A percentile compares a stretch with the other conserved stretches of the same genome.
phyloP scores from a whole-genome alignment of 2,888 invertebrate species.

The Calameuta idolon region DNA sequence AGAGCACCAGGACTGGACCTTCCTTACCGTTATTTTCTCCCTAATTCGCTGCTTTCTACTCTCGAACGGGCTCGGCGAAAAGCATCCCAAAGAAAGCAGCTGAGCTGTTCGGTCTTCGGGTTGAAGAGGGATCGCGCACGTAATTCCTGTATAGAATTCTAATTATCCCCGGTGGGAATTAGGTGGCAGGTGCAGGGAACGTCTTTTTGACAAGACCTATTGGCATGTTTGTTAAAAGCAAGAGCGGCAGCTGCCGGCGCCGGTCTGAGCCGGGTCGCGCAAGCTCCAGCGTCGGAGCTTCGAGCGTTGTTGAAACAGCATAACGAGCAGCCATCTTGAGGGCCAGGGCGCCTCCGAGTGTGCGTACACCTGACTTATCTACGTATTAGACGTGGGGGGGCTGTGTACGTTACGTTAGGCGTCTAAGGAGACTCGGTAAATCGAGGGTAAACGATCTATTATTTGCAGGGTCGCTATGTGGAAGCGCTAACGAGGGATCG shows the following conservation, averaged over 20 bases:
- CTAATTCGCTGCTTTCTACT: not conserved
- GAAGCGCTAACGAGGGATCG: constrained; percentile 43
- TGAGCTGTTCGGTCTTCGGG: not conserved
- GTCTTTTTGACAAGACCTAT: not conserved
- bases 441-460: constrained; percentile 48
- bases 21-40: not conserved
- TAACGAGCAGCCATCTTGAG: not conserved
- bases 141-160: not conserved
- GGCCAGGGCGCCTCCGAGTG: not conserved
- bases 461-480: constrained; percentile 39
- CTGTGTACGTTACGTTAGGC: not conserved
- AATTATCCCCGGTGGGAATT: not conserved
- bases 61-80: not conserved
- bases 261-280: not conserved
- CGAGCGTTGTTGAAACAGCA: not conserved
- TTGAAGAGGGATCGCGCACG: not conserved
- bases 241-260: not conserved
- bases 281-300: not conserved
- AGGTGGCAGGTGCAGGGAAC: not conserved
- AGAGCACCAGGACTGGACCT: not conserved
- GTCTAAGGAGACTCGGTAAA: constrained; percentile 49
- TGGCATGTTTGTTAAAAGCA: not conserved
- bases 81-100: not conserved
- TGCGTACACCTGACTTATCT: not conserved
- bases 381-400: not conserved